phyloP scores from a whole-genome alignment of 2,797 vertebrate species.

The Diplodus puntazzo region DNA sequence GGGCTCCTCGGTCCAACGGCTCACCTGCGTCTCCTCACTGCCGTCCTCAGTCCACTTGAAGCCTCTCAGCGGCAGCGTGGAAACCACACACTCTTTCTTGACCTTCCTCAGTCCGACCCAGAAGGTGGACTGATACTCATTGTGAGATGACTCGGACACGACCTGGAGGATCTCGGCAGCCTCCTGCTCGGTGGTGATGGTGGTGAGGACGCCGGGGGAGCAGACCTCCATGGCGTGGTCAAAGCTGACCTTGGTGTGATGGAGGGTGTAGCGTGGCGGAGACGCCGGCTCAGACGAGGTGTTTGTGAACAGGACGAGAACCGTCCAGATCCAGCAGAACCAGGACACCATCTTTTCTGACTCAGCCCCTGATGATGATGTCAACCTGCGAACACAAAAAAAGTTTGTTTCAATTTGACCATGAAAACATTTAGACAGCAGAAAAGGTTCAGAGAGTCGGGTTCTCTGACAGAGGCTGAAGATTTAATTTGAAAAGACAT shows the following conservation, averaged over 20 bases:
- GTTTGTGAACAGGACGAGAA: conserved; percentile 37
- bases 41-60: conserved; percentile 84
- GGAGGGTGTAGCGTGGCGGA: conserved; percentile 29
- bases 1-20: conserved; percentile 83
- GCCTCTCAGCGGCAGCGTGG: conserved; percentile 79
- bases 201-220: conserved; percentile 76
- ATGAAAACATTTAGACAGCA: neutral
- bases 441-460: too few relatives aligned
- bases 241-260: conserved; percentile 30
- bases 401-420: neutral
- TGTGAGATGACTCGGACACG: neutral
- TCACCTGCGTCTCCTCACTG: conserved; percentile 37
- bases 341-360: conserved; percentile 44
- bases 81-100: conserved; percentile 72
- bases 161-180: conserved; percentile 63
- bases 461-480: too few relatives aligned
- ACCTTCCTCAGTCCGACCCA: conserved; percentile 88
- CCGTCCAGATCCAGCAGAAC: conserved; percentile 42
- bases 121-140: conserved; percentile 30
- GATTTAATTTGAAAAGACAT: neutral
- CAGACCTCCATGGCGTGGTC: conserved; percentile 57
- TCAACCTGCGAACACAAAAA: conserved; percentile 6
- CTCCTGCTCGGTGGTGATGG: conserved; percentile 73
- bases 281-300: neutral
- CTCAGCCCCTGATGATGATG: conserved; percentile 22